Percentiles rank a stretch among this genome's conserved stretches.
These are phyloP conservation scores for Rallus crepitans DNA, from an alignment of 2,797 vertebrate genomes.

Conservation along the genomic window DNA sequence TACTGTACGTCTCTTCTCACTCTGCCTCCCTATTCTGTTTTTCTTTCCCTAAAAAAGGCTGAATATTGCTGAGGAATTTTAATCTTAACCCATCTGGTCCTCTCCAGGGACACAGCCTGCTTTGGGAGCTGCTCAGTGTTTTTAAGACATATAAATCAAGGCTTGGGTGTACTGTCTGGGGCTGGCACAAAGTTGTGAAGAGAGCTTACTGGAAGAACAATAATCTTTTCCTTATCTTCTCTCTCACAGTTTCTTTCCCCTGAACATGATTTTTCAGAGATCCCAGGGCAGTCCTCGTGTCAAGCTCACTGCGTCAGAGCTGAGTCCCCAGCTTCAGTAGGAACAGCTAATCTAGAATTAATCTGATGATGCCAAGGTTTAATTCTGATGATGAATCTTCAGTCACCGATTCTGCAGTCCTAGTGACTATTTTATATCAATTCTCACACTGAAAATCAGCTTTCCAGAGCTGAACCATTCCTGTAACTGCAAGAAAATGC, in stretches of 20 bases:
- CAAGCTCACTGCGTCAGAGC: not conserved
- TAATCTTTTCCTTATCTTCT: not conserved
- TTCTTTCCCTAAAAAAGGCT: constrained; percentile 37
- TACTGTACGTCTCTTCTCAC: not conserved
- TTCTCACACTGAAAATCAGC: not conserved
- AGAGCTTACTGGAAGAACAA: not conserved
- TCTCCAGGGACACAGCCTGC: constrained; percentile 39
- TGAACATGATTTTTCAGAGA: not conserved
- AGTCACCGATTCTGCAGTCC: not conserved
- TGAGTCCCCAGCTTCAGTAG: not conserved
- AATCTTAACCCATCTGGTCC: constrained; percentile 17
- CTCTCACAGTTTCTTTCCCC: not conserved
- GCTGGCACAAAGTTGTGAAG: not conserved
- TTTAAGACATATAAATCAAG: constrained; percentile 56
- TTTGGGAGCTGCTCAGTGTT: constrained; percentile 14
- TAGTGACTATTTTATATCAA: not conserved
- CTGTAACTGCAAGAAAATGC: not conserved
- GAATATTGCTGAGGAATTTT: constrained; percentile 46
- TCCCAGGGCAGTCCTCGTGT: not conserved
- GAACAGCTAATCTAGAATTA: not conserved
- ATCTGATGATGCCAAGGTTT: not conserved
- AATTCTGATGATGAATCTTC: not conserved
- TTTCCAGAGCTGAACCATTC: not conserved
- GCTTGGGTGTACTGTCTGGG: constrained; percentile 2
- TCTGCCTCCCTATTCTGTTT: not conserved